Evolutionary conservation across 2,888 invertebrate genomes (phyloP).

Genomic region (Escarpia spicata): DNA sequence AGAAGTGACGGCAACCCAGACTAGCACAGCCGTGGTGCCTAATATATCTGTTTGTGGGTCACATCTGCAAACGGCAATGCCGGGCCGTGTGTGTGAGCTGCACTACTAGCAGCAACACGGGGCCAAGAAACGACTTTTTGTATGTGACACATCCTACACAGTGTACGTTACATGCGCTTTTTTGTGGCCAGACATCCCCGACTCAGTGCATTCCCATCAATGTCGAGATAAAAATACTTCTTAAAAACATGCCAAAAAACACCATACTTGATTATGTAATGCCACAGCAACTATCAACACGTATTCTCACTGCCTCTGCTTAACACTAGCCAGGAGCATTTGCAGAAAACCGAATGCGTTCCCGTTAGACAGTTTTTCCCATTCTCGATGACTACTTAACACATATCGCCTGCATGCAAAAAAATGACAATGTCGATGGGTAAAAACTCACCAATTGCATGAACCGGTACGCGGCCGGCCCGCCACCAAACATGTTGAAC

Average conservation of each 20-base stretch:
- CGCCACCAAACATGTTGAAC: constrained; percentile 11
- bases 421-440: neutral
- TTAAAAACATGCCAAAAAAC: neutral
- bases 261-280: constrained; percentile 9
- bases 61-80: constrained; percentile 12
- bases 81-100: neutral
- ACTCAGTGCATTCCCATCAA: constrained; percentile 10
- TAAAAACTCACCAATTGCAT: constrained; percentile 16
- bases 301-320: neutral
- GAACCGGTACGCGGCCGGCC: constrained; percentile 4
- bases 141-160: neutral
- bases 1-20: neutral
- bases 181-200: neutral
- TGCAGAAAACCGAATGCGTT: neutral
- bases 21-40: neutral
- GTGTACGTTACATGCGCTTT: neutral
- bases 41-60: neutral
- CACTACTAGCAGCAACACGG: neutral
- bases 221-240: neutral
- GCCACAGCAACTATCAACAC: constrained; percentile 1
- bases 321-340: neutral
- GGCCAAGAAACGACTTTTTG: neutral
- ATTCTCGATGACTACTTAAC: neutral
- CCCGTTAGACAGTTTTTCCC: neutral
- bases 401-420: neutral